phyloP scores from a whole-genome alignment of 2,797 vertebrate genomes.

The Myripristis jacobus region DNA sequence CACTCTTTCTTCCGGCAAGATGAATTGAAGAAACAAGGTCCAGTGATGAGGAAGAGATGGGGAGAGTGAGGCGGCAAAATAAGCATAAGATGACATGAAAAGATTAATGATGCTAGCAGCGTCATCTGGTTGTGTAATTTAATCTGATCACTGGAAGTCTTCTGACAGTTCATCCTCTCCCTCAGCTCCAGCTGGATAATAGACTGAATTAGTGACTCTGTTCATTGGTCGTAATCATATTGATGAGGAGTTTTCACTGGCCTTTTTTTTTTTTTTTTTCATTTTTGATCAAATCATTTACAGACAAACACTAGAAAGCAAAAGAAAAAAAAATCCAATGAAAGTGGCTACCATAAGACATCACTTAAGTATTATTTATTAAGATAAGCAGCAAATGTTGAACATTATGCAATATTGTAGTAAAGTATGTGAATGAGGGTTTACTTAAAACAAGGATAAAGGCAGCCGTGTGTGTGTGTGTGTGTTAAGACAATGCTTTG shows the following conservation, averaged over 20 bases:
- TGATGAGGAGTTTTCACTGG: background rate
- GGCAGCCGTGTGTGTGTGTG: too few relatives aligned
- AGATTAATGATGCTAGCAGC: slow-evolving; percentile 36
- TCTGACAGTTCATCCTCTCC: slow-evolving; percentile 7
- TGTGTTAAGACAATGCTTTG: too few relatives aligned
- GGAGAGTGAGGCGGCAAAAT: slow-evolving; percentile 27
- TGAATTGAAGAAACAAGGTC: slow-evolving; percentile 24
- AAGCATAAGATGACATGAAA: slow-evolving; percentile 27
- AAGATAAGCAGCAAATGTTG: background rate
- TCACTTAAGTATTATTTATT: background rate
- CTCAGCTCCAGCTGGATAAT: slow-evolving; percentile 4
- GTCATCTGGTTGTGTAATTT: slow-evolving; percentile 26
- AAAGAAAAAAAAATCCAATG: background rate
- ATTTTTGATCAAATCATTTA: too few relatives aligned
- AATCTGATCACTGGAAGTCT: slow-evolving; percentile 8
- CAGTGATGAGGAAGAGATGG: slow-evolving; percentile 1
- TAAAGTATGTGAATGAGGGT: background rate
- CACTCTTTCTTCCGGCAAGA: slow-evolving; percentile 23
- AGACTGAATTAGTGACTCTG: background rate
- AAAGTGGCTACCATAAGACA: background rate
- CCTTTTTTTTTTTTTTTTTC: too few relatives aligned
- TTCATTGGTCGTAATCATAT: background rate
- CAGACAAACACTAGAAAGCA: too few relatives aligned
- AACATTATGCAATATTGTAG: background rate
- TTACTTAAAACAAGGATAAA: too few relatives aligned